Base-by-base conservation (phyloP, 2,797 vertebrate species). In the Tadarida brasiliensis region DNA sequence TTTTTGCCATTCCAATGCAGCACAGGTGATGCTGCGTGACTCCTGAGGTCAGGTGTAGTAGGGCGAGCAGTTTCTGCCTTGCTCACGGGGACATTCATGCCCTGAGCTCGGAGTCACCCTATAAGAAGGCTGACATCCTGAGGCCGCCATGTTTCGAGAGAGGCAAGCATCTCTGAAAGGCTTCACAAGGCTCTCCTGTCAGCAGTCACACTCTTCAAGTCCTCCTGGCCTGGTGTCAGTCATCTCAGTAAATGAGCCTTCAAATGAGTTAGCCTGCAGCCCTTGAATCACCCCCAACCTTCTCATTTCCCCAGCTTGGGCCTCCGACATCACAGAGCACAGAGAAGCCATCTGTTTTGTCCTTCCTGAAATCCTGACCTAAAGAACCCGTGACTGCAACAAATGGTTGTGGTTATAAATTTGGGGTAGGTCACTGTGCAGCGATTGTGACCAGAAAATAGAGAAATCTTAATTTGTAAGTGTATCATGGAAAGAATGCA, bases 381-480 rank as follows among this genome's bases (percentile, higher is more conserved):
- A 61, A 56, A 87, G 74, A 76, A 86, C 1, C 39, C 11, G 39
- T 20, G 35, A 74, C 24, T 5, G 49, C 30, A 68, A 44, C 49
- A 73, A 81, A 54, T 49, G 44, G 12, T 11, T n/a, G 30, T 80
- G 30, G 67, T 78, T 83, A 4, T 90, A 49, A 49, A 24, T 87
- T 86, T 78, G 68, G 57, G 61, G 19, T 39, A 68, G 39, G 77
- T 33, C 39, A 5, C 35, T 87, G 86, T 7, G 14, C 2, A 90
- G 30, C 59, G 78, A 51, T 2, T 83, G 30, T 78, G 70, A 86
- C 33, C 30, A 78, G 57, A 81, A 90, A 39, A 51, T 2, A 63
- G 39, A 87, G 67, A 96, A 57, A 91, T 70, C 39, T 67, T 86
- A 71, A 70, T 83, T 80, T 83, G n/a, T 86, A 89, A 77, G 74